These are phyloP conservation scores for Phaethon lepturus DNA, from an alignment of 2,113 vertebrate species.

Conservation along the genomic window DNA sequence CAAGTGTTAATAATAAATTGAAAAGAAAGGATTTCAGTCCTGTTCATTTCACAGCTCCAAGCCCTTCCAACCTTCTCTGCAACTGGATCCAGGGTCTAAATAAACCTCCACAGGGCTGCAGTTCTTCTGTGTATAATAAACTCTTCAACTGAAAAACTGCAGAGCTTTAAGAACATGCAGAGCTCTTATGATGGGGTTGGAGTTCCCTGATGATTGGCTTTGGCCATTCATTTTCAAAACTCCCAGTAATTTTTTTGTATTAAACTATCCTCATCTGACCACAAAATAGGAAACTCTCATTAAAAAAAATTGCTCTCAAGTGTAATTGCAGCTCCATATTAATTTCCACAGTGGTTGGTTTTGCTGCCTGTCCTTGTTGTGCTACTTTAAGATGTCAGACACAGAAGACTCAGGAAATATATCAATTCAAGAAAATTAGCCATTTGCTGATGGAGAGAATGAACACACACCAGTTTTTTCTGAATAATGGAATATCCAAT, in stretches of 20 bases:
- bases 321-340: not conserved
- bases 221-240: not conserved
- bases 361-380: not conserved
- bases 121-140: not conserved
- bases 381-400: not conserved
- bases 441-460: not conserved
- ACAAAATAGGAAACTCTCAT: not conserved
- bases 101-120: not conserved
- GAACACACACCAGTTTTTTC: not conserved
- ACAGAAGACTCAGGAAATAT: not conserved
- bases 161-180: not conserved
- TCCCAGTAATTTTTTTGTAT: not conserved
- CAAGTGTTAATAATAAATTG: not conserved
- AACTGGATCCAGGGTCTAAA: not conserved
- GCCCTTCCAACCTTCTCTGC: not conserved
- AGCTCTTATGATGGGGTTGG: not conserved
- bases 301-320: not conserved
- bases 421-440: not conserved
- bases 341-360: not conserved
- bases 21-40: not conserved
- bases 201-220: not conserved
- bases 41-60: not conserved
- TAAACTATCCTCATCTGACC: not conserved
- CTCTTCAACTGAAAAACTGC: not conserved
- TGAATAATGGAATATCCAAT: not conserved